These are phyloP conservation scores for Saccostrea glomerata DNA, from an alignment of 1,140 invertebrate genomes.

Conservation along the genomic window DNA sequence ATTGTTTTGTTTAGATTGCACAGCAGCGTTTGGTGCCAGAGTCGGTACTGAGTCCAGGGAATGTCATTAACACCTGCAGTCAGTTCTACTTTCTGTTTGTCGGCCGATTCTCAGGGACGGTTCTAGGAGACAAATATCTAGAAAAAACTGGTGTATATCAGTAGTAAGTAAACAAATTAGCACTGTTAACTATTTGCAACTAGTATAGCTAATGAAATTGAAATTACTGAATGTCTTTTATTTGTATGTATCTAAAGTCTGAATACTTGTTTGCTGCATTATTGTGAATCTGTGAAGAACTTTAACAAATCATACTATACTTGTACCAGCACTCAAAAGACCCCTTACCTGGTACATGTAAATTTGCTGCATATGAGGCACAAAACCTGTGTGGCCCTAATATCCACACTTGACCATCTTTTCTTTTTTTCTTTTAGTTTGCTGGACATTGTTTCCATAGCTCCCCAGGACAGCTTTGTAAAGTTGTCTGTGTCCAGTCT, in stretches of 20 bases:
- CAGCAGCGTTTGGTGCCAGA: constrained; percentile 89
- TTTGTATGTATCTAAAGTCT: no score
- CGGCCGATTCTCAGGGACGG: constrained; percentile 89
- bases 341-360: background rate
- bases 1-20: constrained; percentile 82
- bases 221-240: no score
- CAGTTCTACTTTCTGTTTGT: constrained; percentile 97
- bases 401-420: background rate
- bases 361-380: background rate
- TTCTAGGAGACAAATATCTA: constrained; percentile 85
- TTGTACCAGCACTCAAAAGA: background rate
- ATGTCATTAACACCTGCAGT: constrained; percentile 91
- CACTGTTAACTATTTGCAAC: background rate
- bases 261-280: no score
- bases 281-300: no score
- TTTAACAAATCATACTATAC: no score
- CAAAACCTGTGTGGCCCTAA: no score
- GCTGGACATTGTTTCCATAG: constrained; percentile 88
- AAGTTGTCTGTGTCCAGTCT: constrained; percentile 94
- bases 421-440: constrained; percentile 83
- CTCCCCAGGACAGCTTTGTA: constrained; percentile 93
- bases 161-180: constrained; percentile 80
- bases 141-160: constrained; percentile 89
- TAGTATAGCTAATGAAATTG: background rate
- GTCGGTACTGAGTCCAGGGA: constrained; percentile 92